Evolutionary conservation across 2,888 invertebrate genomes (phyloP).

Genomic region (Latheticus oryzae): DNA sequence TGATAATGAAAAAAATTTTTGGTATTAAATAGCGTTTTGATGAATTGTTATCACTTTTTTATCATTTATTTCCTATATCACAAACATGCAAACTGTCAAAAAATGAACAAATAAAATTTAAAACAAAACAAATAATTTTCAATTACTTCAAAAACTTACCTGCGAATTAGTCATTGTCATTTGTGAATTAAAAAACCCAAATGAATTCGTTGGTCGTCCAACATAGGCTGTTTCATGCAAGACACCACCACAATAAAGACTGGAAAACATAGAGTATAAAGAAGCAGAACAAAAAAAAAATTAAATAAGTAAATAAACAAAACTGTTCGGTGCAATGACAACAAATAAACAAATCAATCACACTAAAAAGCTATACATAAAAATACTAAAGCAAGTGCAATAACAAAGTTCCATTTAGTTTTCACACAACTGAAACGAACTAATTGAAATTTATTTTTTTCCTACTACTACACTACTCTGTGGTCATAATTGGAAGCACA

Average conservation of each 20-base stretch:
- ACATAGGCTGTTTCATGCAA: slow-evolving; percentile 51
- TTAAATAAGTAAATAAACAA: slow-evolving; percentile 37
- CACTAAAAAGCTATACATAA: slow-evolving; percentile 30
- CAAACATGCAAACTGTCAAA: slow-evolving; percentile 56
- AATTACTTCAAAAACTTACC: too few relatives aligned
- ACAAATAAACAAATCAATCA: slow-evolving; percentile 32
- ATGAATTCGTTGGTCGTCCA: slow-evolving; percentile 42
- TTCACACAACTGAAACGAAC: slow-evolving; percentile 32
- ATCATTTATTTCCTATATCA: slow-evolving; percentile 2
- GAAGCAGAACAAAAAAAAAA: slow-evolving; percentile 32
- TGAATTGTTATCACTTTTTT: not conserved
- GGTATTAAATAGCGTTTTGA: too few relatives aligned
- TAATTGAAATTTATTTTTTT: slow-evolving; percentile 29
- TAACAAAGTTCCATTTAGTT: too few relatives aligned
- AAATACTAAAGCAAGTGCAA: too few relatives aligned
- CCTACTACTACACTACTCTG: slow-evolving; percentile 23
- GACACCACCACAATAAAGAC: slow-evolving; percentile 50
- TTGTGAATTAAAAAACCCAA: slow-evolving; percentile 31
- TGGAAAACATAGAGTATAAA: slow-evolving; percentile 50
- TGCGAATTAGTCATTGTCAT: slow-evolving; percentile 72
- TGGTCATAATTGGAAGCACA: slow-evolving; percentile 36
- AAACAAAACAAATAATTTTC: too few relatives aligned
- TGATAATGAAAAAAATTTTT: too few relatives aligned
- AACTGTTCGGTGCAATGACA: slow-evolving; percentile 15
- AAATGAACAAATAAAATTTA: too few relatives aligned